These are phyloP conservation scores for Lacerta agilis DNA, from an alignment of 2,797 vertebrate species.

Conservation along the genomic window DNA sequence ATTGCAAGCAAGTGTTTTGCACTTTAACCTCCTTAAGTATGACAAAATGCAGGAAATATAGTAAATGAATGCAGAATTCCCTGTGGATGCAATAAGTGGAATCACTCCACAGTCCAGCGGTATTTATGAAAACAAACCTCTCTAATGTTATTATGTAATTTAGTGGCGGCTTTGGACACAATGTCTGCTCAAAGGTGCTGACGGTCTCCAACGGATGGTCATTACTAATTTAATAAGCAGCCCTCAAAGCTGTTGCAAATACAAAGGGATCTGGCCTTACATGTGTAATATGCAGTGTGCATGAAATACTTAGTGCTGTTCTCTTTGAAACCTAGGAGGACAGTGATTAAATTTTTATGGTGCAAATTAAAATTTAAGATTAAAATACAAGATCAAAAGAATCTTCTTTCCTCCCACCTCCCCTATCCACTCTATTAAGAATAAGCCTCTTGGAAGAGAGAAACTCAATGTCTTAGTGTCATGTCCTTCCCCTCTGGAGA, in stretches of 20 bases:
- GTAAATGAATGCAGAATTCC: conserved; percentile 41
- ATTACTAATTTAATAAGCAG: conserved; percentile 85
- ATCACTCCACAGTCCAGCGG: conserved; percentile 47
- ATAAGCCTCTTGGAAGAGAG: conserved; percentile 80
- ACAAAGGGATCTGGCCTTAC: conserved; percentile 82
- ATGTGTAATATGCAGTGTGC: conserved; percentile 77
- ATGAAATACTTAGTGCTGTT: conserved; percentile 80
- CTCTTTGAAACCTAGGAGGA: conserved; percentile 87
- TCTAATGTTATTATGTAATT: conserved; percentile 28
- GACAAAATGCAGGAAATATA: conserved; percentile 53
- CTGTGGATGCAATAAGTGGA: background rate
- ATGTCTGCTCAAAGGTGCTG: conserved; percentile 53
- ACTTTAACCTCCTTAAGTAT: conserved; percentile 61
- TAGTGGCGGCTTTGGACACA: conserved; percentile 57
- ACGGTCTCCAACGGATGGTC: conserved; percentile 76
- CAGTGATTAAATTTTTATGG: conserved; percentile 90
- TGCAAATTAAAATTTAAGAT: conserved; percentile 92
- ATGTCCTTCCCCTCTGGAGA: conserved; percentile 70
- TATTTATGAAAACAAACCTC: conserved; percentile 59
- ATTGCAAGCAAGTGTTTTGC: conserved; percentile 49
- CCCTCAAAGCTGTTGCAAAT: conserved; percentile 70
- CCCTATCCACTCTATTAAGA: conserved; percentile 77
- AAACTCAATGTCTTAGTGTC: conserved; percentile 71
- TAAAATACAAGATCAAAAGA: conserved; percentile 90
- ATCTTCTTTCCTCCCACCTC: conserved; percentile 78